Conservation (phyloP, 2,113 vertebrate genomes). For the Merops nubicus region DNA sequence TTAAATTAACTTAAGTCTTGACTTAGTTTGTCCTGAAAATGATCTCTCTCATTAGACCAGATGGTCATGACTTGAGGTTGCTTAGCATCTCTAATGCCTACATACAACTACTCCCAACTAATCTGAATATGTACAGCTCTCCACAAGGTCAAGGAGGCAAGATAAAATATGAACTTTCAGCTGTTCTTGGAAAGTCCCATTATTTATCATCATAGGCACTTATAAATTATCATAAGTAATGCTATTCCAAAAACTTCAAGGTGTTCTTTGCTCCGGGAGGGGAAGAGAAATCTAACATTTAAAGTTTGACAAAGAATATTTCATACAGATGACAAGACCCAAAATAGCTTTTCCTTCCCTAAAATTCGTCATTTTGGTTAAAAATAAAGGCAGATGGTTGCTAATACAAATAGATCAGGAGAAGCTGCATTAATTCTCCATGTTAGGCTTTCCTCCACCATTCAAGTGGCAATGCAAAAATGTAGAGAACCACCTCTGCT, state of each 20-base stretch:
- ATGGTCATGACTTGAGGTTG: background rate
- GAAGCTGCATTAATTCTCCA: background rate
- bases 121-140: constrained; percentile 19
- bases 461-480: background rate
- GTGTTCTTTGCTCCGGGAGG: background rate
- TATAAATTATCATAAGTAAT: constrained; percentile 32
- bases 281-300: background rate
- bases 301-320: background rate
- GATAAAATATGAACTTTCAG: constrained; percentile 33
- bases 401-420: background rate
- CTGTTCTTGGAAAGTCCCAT: constrained; percentile 37
- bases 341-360: background rate
- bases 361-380: background rate
- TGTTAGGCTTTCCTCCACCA: background rate
- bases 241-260: constrained; percentile 12
- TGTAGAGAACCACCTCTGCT: background rate
- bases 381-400: background rate
- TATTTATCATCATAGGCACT: constrained; percentile 21
- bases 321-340: background rate
- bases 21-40: constrained; percentile 13
- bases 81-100: constrained; percentile 28
- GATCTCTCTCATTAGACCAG: constrained; percentile 14
- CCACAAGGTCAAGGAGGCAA: constrained; percentile 47
- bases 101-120: background rate
- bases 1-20: background rate